Evolutionary conservation across 2,888 invertebrate species (phyloP), one percentile per base, ranked within the genome.

Genomic region (Nemotelus pantherinus): DNA sequence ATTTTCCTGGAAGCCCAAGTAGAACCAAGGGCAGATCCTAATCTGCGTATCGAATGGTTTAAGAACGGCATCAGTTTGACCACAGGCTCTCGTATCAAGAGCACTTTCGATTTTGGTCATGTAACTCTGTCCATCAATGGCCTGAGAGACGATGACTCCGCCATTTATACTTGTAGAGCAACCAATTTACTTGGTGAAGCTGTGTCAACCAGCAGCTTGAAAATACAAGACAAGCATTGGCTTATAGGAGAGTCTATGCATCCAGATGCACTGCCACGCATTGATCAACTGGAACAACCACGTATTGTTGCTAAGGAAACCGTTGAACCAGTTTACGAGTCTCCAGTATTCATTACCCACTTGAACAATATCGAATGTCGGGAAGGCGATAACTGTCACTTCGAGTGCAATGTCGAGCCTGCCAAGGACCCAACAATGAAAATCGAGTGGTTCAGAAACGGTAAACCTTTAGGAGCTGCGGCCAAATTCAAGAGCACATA

Each of bases 401-500:
- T 97, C 82, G 95, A 96, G 87, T 96, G 96, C 85, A 94, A 94
- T 83, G 96, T 97, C 2, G 96, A 97, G 85, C 97, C 97, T 44
- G 93, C 95, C 3, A 93, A 94, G 85, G 97, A 97, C 87, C 96
- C 96, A 3, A 96, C 95, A 1, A 91, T 97, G 87, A 92, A 92
- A 83, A 93, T 96, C 81, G 97, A 96, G 87, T 99, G 99, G 98
- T 97, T 95, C 89, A 92, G 95, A 79, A 97, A 99, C 86, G 97
- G 95, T 58, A 93, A 95, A 85, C 94, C 95, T 9, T 88, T 99
- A 78, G 95, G 94, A 81, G 92, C 92, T 81, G 98, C 96, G 47
- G 92, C 97, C 70, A 93, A 97, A 85, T 98, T 94, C 86, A 95
- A 96, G 87, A 94, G 95, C 45, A 94, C 94, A 25, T 95, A 97